A percentile compares a stretch with the other conserved stretches of the same genome.
Evolutionary conservation across 2,797 vertebrate genomes (phyloP).

Genomic region (Cynopterus sphinx): DNA sequence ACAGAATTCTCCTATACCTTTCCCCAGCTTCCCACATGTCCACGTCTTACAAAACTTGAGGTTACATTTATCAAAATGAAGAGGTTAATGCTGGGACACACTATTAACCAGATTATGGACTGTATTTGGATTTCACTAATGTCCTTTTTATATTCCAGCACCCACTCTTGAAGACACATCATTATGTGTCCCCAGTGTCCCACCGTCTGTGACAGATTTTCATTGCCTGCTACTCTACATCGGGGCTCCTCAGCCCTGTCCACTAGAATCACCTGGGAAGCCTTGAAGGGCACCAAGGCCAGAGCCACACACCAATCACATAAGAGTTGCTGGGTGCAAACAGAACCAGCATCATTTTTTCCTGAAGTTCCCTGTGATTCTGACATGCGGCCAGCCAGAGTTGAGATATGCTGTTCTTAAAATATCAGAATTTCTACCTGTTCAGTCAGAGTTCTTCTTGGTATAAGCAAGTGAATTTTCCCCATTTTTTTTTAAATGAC

Average conservation of each 20-base stretch:
- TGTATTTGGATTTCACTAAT: not conserved
- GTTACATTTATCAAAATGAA: not conserved
- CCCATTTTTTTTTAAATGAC: conserved; percentile 48
- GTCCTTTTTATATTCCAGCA: not conserved
- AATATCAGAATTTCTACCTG: not conserved
- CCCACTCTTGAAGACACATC: not conserved
- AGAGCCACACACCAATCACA: not conserved
- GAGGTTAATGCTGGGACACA: not conserved
- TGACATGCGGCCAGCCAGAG: not conserved
- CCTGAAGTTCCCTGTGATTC: not conserved
- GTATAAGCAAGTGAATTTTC: not conserved
- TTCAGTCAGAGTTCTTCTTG: not conserved
- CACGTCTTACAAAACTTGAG: rapidly evolving
- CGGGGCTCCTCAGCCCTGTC: not conserved
- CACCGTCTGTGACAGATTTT: not conserved
- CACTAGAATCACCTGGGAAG: not conserved
- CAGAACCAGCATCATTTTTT: not conserved
- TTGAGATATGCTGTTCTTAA: not conserved
- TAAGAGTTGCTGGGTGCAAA: not conserved
- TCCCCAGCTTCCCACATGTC: not conserved
- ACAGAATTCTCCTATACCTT: not conserved
- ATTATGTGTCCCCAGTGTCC: not conserved
- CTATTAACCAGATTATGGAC: not conserved
- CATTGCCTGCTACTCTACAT: not conserved
- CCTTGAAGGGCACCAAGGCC: not conserved